These are phyloP conservation scores for Eulemur macaco DNA, from an alignment of 2,113 vertebrate genomes.

Conservation along the genomic window DNA sequence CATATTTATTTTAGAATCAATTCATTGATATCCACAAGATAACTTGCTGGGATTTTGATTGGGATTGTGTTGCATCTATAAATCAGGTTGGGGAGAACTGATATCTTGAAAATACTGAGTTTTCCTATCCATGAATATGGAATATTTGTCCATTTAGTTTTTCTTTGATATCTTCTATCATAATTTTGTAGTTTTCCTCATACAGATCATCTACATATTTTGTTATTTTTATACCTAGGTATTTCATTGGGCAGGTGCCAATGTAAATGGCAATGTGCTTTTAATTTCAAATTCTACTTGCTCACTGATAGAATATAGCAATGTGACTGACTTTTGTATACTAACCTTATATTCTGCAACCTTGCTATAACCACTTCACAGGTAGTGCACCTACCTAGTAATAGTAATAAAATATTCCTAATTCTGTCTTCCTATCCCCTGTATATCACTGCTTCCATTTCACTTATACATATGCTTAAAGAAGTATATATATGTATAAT, in stretches of 20 bases:
- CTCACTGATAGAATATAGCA: no score
- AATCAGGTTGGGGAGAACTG: background rate
- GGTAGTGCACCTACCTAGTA: background rate
- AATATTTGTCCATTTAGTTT: background rate
- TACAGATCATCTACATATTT: background rate
- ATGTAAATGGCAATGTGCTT: no score
- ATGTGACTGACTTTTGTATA: background rate
- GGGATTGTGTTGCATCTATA: background rate
- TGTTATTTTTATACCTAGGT: background rate
- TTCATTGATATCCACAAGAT: background rate
- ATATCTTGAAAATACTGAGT: background rate
- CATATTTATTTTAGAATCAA: background rate
- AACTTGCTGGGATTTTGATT: background rate
- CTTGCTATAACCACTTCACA: background rate
- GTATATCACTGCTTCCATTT: background rate
- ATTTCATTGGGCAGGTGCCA: no score
- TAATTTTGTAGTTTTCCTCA: background rate
- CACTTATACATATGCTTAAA: background rate
- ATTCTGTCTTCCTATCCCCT: background rate
- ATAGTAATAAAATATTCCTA: background rate
- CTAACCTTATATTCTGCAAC: background rate
- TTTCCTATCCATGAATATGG: background rate
- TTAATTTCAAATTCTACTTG: no score
- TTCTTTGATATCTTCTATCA: background rate
- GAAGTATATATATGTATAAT: background rate